These are phyloP conservation scores for Odontophorus gujanensis DNA, from an alignment of 2,113 vertebrate genomes.

Conservation along the genomic window DNA sequence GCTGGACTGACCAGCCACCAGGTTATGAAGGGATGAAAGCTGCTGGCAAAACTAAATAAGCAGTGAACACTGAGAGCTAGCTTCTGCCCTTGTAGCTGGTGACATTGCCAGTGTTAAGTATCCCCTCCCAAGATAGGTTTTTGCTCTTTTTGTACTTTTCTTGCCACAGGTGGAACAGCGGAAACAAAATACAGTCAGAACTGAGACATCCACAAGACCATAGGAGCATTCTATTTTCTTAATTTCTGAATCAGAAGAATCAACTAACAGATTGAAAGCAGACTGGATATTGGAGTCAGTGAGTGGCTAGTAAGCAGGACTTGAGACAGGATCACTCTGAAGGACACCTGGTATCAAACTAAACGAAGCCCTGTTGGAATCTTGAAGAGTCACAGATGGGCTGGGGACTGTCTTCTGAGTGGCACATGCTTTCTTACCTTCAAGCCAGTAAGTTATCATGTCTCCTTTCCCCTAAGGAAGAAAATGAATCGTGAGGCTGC, in stretches of 20 bases:
- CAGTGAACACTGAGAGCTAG: not conserved
- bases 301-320: constrained; percentile 26
- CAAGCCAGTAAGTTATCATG: constrained; percentile 87
- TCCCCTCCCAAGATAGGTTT: not conserved
- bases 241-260: not conserved
- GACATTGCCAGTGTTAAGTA: not conserved
- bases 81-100: not conserved
- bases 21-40: not conserved
- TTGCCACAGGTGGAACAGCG: not conserved
- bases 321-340: constrained; percentile 52
- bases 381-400: constrained; percentile 10
- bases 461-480: constrained; percentile 83
- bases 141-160: not conserved
- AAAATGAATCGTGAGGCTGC: not conserved
- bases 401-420: constrained; percentile 31
- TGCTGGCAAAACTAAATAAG: not conserved
- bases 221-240: not conserved
- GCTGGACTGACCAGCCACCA: not conserved
- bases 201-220: not conserved
- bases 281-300: not conserved
- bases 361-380: constrained; percentile 40
- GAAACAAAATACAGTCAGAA: not conserved
- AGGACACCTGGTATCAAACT: constrained; percentile 73
- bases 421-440: constrained; percentile 76
- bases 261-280: not conserved